Evolutionary conservation across 2,888 invertebrate species (phyloP), one percentile per base, ranked within the genome.

Genomic region (Pilophorus perplexus): DNA sequence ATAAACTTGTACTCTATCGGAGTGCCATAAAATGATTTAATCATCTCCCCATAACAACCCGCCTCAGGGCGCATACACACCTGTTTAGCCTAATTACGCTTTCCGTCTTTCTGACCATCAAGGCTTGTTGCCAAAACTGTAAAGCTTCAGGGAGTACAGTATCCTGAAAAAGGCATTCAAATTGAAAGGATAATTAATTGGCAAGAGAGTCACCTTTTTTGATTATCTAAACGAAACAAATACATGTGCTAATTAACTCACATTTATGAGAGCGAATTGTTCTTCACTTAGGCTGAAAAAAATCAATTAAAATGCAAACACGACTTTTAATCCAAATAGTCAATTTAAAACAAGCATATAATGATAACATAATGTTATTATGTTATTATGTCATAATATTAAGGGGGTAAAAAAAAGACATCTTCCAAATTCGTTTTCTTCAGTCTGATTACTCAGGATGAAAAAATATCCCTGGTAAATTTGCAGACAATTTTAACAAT

Each of bases 141-240:
- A 95, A 91, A 44, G 96, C 96, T 76, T 91, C 86, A 0, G 94
- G 93, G 72, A 96, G 78, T 70, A 95, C 89, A 55, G 91, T 91
- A 74, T 91, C 88, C 90, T 91, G 81, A 46, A 81, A 71, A 69
- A 55, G 50, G 27, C 4, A 55, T 27, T 25, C n/a, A n/a, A n/a
- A n/a, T n/a, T n/a, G n/a, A n/a, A n/a, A n/a, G n/a, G n/a, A n/a
- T n/a, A n/a, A n/a, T n/a, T n/a, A n/a, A n/a, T n/a, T n/a, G n/a
- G n/a, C n/a, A n/a, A n/a, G n/a, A n/a, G n/a, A n/a, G n/a, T n/a
- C n/a, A n/a, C n/a, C n/a, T n/a, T n/a, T n/a, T n/a, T n/a, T n/a
- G n/a, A n/a, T n/a, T n/a, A n/a, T n/a, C n/a, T n/a, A n/a, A n/a
- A n/a, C n/a, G n/a, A n/a, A n/a, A n/a, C n/a, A n/a, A n/a, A n/a